These are phyloP conservation scores for human DNA, from an alignment of 2,113 vertebrate genomes.

Conservation along the genomic window GRCh38 chr6:79976501-79977000, in stretches of 20 bases:
- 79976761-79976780: neutral
- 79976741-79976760: neutral
- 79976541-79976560: neutral
- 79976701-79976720: neutral
- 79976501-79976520: neutral
- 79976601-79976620: neutral
- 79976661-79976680: neutral
- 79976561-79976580: neutral
- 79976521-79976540: neutral
- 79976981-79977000: neutral
- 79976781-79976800: neutral
- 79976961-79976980: neutral
- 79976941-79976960: neutral
- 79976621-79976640: neutral
- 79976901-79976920: neutral
- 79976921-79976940: neutral
- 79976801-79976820: neutral
- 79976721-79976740: too few species aligned
- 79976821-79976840: neutral
- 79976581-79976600: neutral
- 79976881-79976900: neutral
- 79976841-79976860: neutral
- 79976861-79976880: neutral
- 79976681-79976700: too few species aligned
- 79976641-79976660: neutral